Evolutionary conservation across 2,113 vertebrate species (phyloP), one percentile per base, ranked within the genome.

Genomic region (Argyrosomus japonicus): DNA sequence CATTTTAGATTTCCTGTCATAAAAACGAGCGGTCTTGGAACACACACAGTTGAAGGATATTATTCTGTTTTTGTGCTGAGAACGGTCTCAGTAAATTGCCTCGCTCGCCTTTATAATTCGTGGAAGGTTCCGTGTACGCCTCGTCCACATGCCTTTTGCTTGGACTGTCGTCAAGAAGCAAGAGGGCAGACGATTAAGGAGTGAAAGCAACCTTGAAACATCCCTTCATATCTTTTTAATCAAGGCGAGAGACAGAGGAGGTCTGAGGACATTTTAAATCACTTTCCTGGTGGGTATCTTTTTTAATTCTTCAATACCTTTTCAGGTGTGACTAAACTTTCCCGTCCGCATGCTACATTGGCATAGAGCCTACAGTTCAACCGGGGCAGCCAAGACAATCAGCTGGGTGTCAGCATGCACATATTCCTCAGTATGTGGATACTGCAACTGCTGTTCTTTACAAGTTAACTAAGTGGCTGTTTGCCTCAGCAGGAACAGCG

Each of bases 381-480:
- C 71, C 17, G 18, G 63, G 61, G 85, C 72, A 75, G 86, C 85
- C 83, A 89, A 9, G 73, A 57, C 58, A 58, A 75, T 67, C 86
- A 83, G 84, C 87, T 65, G 79, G 85, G 70, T 60, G 68, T 71
- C 77, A 60, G 79, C 71, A 86, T 68, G 75, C 84, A 72, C 40
- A 19, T 65, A 63, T 58, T 73, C 76, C 79, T 78, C 86, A 70
- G 79, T 43, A 36, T 77, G 83, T 65, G 77, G 21, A 81, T 56
- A 50, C 36, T 74, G 63, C 68, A 77, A 47, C 81, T 79, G 71
- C 90, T 86, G 84, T 32, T 86, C 83, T 87, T 85, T 75, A 79
- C 67, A 76, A 85, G 75, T 56, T 62, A 87, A 82, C 76, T 32
- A 70, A 80, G 69, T 84, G 87, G 82, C 90, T 72, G 75, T 80